Conservation (phyloP, 2,797 vertebrate genomes). For the Gallinago stenura region DNA sequence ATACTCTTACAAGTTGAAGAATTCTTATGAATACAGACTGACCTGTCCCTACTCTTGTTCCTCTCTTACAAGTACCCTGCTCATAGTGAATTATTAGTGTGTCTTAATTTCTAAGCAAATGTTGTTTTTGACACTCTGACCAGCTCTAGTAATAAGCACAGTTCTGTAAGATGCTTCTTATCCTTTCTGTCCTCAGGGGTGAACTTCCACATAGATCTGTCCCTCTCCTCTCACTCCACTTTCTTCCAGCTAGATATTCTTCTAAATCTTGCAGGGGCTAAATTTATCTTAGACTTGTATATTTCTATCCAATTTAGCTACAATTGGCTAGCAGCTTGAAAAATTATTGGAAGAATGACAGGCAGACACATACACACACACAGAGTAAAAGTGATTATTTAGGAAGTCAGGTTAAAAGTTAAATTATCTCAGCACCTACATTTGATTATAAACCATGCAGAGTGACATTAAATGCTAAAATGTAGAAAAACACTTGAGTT, state of each 20-base stretch:
- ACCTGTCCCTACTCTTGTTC: not conserved
- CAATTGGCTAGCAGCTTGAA: not conserved
- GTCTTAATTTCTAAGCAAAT: not conserved
- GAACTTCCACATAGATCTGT: not conserved
- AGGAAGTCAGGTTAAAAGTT: not conserved
- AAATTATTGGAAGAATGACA: not conserved
- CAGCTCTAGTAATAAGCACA: not conserved
- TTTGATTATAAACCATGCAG: not conserved
- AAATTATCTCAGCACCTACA: not conserved
- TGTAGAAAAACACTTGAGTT: not conserved
- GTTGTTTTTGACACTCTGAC: not conserved
- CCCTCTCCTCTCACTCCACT: not conserved
- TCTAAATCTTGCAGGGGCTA: not conserved
- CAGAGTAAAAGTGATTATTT: not conserved
- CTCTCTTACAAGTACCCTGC: not conserved
- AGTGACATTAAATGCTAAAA: not conserved
- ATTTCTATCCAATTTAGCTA: not conserved
- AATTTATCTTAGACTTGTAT: not conserved
- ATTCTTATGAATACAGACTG: not conserved
- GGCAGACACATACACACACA: not conserved
- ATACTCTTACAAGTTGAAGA: not conserved
- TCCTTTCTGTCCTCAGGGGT: not conserved
- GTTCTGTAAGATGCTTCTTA: not conserved
- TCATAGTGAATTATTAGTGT: not conserved
- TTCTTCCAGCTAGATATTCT: not conserved